Evolutionary conservation across 2,888 invertebrate species (phyloP), one percentile per base, ranked within the genome.

Genomic region (Steromphala cineraria): DNA sequence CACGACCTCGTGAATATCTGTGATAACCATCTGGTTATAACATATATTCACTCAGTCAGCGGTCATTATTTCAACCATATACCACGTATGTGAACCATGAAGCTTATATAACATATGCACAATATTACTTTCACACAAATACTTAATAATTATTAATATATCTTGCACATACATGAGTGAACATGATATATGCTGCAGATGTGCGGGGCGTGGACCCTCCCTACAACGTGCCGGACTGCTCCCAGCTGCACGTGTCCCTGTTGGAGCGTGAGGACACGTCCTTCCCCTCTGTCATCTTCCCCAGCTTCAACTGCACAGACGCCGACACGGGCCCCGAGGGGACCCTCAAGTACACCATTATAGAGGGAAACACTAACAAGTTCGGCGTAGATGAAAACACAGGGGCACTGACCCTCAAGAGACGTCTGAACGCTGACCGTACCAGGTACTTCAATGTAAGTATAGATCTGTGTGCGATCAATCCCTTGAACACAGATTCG

Each of bases 281-380:
- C 75, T 19, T 53, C 19, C 15, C 21, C 10, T 31, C 74, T 17
- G 28, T 53, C 15, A 78, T 78, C 15, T 67, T 78, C 1, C 36
- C 67, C 15, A 77, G 36, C 62, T 79, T 86, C 17, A 55, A 31
- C 52, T 89, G 88, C 77, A 56, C 82, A 21, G 84, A 85, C 78
- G 36, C 71, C 19, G 81, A 82, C 78, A 53, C 84, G 7, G 83
- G 85, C 1, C 76, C 52, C 5, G 79, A 81, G 24, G 84, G 85
- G 4, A 82, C 82, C 4, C 78, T 87, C 3, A 78, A 81, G 5
- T 88, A 85, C 79, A 36, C 77, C 36, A 87, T 88, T 17, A 81
- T 81, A 21, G 80, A 80, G 13, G 88, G 88, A 7, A 87, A 88
- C 80, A 82, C 77, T 2, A 82, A 82, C 28, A 55, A 17, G 28